These are phyloP conservation scores for Venustoraphidia nigricollis DNA, from an alignment of 2,888 invertebrate genomes.

Conservation along the genomic window DNA sequence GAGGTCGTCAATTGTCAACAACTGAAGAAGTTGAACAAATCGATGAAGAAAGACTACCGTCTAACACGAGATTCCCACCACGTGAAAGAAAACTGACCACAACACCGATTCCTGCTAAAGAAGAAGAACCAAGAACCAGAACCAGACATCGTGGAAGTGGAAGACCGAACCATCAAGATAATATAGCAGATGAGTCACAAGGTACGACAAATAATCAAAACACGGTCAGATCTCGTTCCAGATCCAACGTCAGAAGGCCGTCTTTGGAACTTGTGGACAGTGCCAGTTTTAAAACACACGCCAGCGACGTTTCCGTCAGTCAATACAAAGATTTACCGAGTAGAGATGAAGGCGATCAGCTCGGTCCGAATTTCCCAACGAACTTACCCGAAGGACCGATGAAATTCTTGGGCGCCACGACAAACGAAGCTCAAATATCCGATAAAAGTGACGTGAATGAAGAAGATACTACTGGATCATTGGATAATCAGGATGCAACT, in stretches of 20 bases:
- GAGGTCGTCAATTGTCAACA: conserved; percentile 15
- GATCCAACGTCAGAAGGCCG: conserved; percentile 53
- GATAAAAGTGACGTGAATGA: neutral
- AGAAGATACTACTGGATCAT: neutral
- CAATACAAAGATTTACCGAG: conserved; percentile 34
- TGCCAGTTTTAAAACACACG: conserved; percentile 64
- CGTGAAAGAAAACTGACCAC: conserved; percentile 42
- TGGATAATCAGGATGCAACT: neutral
- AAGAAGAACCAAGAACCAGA: conserved; percentile 19
- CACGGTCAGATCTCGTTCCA: conserved; percentile 24
- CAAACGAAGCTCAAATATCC: conserved; percentile 27
- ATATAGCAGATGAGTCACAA: conserved; percentile 26
- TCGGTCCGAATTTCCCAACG: conserved; percentile 37
- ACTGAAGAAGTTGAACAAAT: conserved; percentile 7
- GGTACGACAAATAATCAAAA: conserved; percentile 7
- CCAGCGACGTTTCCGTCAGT: conserved; percentile 34
- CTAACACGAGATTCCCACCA: conserved; percentile 75
- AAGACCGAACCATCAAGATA: conserved; percentile 25
- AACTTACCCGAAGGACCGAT: conserved; percentile 36
- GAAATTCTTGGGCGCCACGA: conserved; percentile 40
- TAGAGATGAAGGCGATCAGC: conserved; percentile 29
- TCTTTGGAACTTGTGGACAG: conserved; percentile 69
- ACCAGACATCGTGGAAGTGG: conserved; percentile 20
- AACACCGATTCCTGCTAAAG: conserved; percentile 29
- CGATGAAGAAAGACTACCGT: conserved; percentile 45